phyloP scores from a whole-genome alignment of 2,888 invertebrate species.

The Deilephila porcellus region DNA sequence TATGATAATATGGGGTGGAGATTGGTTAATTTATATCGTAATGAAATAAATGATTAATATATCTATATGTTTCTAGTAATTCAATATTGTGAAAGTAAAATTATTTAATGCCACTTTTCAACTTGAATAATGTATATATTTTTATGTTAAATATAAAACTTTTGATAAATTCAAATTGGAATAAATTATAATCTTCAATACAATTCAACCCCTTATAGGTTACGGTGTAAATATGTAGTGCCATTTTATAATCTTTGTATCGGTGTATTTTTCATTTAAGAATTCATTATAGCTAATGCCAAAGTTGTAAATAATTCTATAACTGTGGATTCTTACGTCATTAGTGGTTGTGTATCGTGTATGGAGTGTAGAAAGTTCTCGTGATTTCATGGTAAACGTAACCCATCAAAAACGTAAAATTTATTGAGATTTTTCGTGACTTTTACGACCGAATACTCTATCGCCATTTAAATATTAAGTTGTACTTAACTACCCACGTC shows the following conservation, averaged over 20 bases:
- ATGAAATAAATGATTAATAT: neutral
- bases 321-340: constrained; percentile 32
- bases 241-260: constrained; percentile 61
- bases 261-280: constrained; percentile 46
- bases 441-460: neutral
- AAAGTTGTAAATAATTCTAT: constrained; percentile 74
- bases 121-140: neutral
- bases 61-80: neutral
- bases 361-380: constrained; percentile 11
- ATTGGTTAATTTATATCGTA: neutral
- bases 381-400: neutral
- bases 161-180: neutral
- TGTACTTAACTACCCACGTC: no score
- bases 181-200: constrained; percentile 3
- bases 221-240: constrained; percentile 70
- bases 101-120: constrained; percentile 27
- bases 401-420: neutral
- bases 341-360: constrained; percentile 64
- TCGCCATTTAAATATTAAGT: no score
- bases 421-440: neutral
- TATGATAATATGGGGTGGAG: neutral
- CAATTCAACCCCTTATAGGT: constrained; percentile 40
- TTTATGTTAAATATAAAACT: neutral
- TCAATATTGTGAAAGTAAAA: neutral
- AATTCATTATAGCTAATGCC: constrained; percentile 70